phyloP scores from a whole-genome alignment of 2,888 invertebrate genomes.

The Perdita meconis region DNA sequence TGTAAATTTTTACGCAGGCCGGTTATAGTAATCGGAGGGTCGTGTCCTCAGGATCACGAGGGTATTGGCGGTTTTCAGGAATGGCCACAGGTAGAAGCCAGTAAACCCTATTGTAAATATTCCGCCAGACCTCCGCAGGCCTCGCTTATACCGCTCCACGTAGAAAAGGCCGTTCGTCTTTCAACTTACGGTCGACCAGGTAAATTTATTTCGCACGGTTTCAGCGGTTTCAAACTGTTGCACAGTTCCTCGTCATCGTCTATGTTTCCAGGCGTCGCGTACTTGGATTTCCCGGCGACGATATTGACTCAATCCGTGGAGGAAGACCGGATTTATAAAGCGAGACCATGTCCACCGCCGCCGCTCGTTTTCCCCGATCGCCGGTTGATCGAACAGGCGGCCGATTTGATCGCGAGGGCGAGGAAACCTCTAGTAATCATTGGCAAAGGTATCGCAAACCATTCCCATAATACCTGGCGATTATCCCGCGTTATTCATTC shows the following conservation, averaged over 20 bases:
- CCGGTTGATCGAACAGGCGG: slow-evolving; percentile 89
- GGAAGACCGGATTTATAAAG: slow-evolving; percentile 75
- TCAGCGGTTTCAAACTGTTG: not conserved
- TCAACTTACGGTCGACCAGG: slow-evolving; percentile 95
- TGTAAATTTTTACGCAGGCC: slow-evolving; percentile 86
- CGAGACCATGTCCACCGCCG: slow-evolving; percentile 85
- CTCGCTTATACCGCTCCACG: slow-evolving; percentile 93
- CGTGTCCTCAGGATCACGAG: slow-evolving; percentile 96
- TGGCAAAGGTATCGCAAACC: slow-evolving; percentile 94
- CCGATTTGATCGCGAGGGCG: slow-evolving; percentile 88
- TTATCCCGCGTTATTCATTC: no score
- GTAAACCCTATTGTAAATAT: slow-evolving; percentile 96
- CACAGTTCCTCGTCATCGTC: not conserved
- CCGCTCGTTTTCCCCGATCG: slow-evolving; percentile 90
- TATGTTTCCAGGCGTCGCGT: slow-evolving; percentile 86
- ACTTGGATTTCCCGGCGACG: slow-evolving; percentile 97
- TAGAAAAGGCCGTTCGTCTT: slow-evolving; percentile 95
- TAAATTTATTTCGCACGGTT: slow-evolving; percentile 21
- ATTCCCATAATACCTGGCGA: no score
- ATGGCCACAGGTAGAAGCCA: slow-evolving; percentile 95
- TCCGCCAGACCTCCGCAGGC: slow-evolving; percentile 94
- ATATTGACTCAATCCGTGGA: slow-evolving; percentile 86
- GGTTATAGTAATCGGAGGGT: slow-evolving; percentile 95
- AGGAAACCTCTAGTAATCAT: slow-evolving; percentile 94
- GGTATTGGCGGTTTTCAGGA: slow-evolving; percentile 98